phyloP scores from a whole-genome alignment of 2,797 vertebrate species.

The Chiloscyllium punctatum region DNA sequence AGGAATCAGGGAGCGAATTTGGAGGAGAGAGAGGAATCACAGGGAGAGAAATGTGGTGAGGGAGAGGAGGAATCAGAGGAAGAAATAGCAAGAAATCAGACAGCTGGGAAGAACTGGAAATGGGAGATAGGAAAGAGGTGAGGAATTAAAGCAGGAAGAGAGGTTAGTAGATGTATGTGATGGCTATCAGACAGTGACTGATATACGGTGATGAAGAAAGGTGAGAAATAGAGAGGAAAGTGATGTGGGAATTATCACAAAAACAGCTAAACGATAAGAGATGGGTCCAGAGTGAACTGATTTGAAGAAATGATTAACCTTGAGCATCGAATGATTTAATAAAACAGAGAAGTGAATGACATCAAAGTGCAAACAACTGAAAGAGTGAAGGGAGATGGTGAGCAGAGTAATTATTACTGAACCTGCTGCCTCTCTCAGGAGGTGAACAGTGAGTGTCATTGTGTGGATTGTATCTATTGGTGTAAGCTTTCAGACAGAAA shows the following conservation, averaged over 20 bases:
- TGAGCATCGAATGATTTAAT: too few relatives aligned
- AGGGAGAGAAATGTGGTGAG: too few relatives aligned
- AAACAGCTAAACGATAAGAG: neutral
- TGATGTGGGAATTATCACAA: neutral
- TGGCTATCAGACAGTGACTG: neutral
- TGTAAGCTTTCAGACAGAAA: neutral
- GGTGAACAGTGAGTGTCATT: neutral
- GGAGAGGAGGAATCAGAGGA: too few relatives aligned
- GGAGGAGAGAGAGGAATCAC: neutral
- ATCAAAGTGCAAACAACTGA: too few relatives aligned
- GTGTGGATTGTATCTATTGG: neutral
- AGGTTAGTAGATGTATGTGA: neutral
- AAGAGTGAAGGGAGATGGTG: too few relatives aligned
- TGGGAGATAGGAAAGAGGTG: neutral
- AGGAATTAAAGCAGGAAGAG: neutral
- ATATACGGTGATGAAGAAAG: neutral
- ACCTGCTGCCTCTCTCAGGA: neutral
- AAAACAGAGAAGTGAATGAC: neutral
- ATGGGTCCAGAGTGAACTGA: too few relatives aligned
- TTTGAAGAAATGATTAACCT: too few relatives aligned
- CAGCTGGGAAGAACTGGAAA: neutral
- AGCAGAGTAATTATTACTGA: neutral
- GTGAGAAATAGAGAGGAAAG: neutral
- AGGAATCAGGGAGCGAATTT: neutral
- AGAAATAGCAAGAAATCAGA: neutral